Percentiles rank a stretch among this genome's conserved stretches.
Evolutionary conservation across 2,797 vertebrate genomes (phyloP).

Genomic region (Acanthiza pusilla): DNA sequence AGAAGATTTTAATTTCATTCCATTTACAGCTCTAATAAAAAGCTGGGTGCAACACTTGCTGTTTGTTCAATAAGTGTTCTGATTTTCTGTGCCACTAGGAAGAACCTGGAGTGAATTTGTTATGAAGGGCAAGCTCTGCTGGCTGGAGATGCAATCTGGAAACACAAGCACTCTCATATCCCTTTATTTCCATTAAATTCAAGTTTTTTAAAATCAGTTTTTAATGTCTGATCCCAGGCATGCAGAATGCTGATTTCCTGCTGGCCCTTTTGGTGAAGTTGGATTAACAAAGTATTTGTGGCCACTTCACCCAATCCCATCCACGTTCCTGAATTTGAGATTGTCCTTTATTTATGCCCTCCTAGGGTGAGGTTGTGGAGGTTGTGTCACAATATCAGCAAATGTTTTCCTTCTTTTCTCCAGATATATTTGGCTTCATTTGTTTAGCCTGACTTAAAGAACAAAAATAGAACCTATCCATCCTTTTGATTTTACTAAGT

Average conservation of each 20-base stretch:
- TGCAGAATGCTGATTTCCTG: neutral
- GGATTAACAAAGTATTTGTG: neutral
- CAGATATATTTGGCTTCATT: accelerated
- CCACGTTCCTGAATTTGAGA: accelerated
- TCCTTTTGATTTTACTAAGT: neutral
- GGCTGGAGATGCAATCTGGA: neutral
- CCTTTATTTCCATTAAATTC: neutral
- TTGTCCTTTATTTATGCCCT: neutral
- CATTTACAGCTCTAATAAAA: neutral
- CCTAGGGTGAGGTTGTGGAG: accelerated
- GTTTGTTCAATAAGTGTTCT: neutral
- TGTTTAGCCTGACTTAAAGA: neutral
- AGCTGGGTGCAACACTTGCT: neutral
- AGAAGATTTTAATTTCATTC: neutral
- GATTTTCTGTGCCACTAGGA: neutral
- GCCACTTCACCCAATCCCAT: neutral
- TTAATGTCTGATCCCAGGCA: neutral
- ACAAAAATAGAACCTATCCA: neutral
- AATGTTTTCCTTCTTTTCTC: neutral
- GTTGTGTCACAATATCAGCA: neutral
- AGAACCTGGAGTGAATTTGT: neutral
- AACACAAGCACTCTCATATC: neutral
- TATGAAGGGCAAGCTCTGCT: neutral
- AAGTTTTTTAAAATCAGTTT: neutral
- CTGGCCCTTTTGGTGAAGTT: neutral